These are phyloP conservation scores for Tiphia femorata DNA, from an alignment of 2,888 invertebrate species.

Conservation along the genomic window DNA sequence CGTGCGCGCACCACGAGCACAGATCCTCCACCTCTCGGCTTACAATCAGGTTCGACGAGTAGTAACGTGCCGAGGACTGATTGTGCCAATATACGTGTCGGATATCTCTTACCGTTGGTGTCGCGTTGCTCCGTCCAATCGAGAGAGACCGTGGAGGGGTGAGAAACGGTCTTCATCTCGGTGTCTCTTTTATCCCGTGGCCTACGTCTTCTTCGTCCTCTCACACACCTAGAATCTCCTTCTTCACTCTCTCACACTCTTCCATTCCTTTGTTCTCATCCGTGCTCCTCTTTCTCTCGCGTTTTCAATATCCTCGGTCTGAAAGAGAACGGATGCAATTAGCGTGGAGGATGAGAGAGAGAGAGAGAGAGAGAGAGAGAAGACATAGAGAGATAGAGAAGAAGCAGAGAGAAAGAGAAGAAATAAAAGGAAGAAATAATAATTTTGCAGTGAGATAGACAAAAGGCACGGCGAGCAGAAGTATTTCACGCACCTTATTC, in stretches of 20 bases:
- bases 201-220: too few relatives aligned
- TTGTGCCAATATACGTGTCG: constrained; percentile 53
- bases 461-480: too few relatives aligned
- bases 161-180: too few relatives aligned
- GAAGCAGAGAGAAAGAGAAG: background rate
- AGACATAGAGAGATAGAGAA: background rate
- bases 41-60: constrained; percentile 48
- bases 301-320: constrained; percentile 28
- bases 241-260: constrained; percentile 2
- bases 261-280: background rate
- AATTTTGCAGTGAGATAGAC: too few relatives aligned
- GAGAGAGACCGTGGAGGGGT: too few relatives aligned
- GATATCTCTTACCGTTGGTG: constrained; percentile 14
- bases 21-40: constrained; percentile 28
- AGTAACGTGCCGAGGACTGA: constrained; percentile 47
- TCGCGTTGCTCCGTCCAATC: constrained; percentile 4
- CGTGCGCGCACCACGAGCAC: constrained; percentile 2
- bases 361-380: constrained; percentile 4
- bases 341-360: constrained; percentile 32
- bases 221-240: constrained; percentile 3
- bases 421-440: background rate
- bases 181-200: too few relatives aligned
- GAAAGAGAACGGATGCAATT: constrained; percentile 43
- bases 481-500: too few relatives aligned
- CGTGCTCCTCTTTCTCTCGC: background rate